phyloP scores from a whole-genome alignment of 2,888 invertebrate species.

The Thymelicus lineola region DNA sequence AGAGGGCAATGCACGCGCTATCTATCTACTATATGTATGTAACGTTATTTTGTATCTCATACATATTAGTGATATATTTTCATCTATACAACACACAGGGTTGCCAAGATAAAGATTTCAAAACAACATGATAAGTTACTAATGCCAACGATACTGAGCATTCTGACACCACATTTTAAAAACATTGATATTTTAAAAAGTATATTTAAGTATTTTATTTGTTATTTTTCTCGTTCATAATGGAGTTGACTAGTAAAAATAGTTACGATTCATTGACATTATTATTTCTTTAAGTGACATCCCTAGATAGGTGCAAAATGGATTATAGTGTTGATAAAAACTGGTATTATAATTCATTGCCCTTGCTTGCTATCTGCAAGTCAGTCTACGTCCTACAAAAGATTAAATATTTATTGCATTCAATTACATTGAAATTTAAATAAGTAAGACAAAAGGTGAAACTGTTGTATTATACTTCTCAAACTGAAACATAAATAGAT shows the following conservation, averaged over 20 bases:
- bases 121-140: constrained; percentile 20
- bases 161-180: constrained; percentile 11
- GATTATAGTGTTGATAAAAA: constrained; percentile 66
- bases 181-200: constrained; percentile 17
- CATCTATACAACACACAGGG: constrained; percentile 51
- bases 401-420: constrained; percentile 28
- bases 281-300: constrained; percentile 19
- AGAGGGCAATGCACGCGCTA: constrained; percentile 81
- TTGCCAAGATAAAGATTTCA: constrained; percentile 37
- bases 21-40: constrained; percentile 60
- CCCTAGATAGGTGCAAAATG: constrained; percentile 57
- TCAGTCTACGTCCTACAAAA: constrained; percentile 47
- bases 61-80: constrained; percentile 43
- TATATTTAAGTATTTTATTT: not conserved
- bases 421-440: constrained; percentile 26
- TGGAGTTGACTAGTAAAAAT: not conserved
- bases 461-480: no score
- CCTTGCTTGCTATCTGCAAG: constrained; percentile 64
- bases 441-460: constrained; percentile 14
- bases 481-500: no score
- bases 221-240: not conserved
- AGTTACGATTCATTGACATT: not conserved
- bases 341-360: constrained; percentile 72
- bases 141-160: not conserved
- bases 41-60: constrained; percentile 43